phyloP scores from a whole-genome alignment of 2,888 invertebrate genomes.

The Scaptomyza flava region DNA sequence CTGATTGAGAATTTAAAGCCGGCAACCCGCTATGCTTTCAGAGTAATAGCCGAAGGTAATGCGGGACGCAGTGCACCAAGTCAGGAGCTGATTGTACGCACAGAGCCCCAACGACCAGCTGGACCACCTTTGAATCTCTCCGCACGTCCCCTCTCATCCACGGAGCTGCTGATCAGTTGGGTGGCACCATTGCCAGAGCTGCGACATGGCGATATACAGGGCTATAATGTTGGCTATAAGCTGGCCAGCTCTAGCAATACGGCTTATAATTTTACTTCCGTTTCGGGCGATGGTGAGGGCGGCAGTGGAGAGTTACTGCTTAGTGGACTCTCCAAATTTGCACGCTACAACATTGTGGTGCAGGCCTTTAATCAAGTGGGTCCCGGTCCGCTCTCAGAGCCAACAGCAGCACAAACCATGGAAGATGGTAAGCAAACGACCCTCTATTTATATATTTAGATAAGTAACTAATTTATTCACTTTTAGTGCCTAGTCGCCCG shows the following conservation, averaged over 20 bases:
- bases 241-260: slow-evolving; percentile 85
- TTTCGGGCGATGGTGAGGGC: slow-evolving; percentile 89
- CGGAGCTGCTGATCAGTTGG: slow-evolving; percentile 90
- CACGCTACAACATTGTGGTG: slow-evolving; percentile 88
- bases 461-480: not conserved
- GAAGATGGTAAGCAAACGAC: slow-evolving; percentile 88
- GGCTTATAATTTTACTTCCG: slow-evolving; percentile 88
- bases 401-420: slow-evolving; percentile 88
- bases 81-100: slow-evolving; percentile 87
- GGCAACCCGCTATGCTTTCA: slow-evolving; percentile 89
- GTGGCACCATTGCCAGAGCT: slow-evolving; percentile 89
- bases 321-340: slow-evolving; percentile 88
- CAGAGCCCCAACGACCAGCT: slow-evolving; percentile 89
- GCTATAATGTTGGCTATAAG: slow-evolving; percentile 88
- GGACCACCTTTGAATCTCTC: slow-evolving; percentile 89
- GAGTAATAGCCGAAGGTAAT: slow-evolving; percentile 90
- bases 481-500: slow-evolving; percentile 90
- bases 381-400: slow-evolving; percentile 89
- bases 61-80: slow-evolving; percentile 89
- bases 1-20: slow-evolving; percentile 89
- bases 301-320: slow-evolving; percentile 88
- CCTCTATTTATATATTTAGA: not conserved
- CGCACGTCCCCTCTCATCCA: slow-evolving; percentile 89
- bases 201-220: slow-evolving; percentile 90
- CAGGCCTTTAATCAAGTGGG: slow-evolving; percentile 91